Conservation (phyloP, 2,888 invertebrate species). For the Hypercompe scribonia region DNA sequence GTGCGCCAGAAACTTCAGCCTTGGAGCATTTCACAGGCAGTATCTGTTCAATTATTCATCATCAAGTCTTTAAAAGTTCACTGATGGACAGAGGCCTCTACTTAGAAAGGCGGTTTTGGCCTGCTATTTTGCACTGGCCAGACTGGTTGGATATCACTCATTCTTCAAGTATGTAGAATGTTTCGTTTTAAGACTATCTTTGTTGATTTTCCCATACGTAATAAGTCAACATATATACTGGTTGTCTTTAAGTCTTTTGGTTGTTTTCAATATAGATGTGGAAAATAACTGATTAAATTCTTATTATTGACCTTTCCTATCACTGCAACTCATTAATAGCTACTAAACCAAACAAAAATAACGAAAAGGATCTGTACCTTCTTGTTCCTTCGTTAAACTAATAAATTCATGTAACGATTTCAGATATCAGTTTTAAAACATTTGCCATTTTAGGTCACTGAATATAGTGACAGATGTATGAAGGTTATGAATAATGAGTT, state of each 20-base stretch:
- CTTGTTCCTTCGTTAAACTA: not conserved
- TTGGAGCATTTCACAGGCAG: not conserved
- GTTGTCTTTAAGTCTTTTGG: not conserved
- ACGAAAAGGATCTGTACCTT: too few relatives aligned
- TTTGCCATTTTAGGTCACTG: conserved; percentile 28
- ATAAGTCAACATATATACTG: not conserved
- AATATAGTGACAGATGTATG: conserved; percentile 27
- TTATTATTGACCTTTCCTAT: not conserved
- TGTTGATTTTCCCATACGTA: too few relatives aligned
- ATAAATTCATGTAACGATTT: not conserved
- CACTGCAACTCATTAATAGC: not conserved
- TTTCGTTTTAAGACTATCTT: too few relatives aligned
- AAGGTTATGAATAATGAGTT: conserved; percentile 22
- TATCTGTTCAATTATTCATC: too few relatives aligned
- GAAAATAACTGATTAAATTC: not conserved
- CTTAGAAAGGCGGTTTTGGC: too few relatives aligned
- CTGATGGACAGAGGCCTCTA: too few relatives aligned
- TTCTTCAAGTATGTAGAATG: too few relatives aligned
- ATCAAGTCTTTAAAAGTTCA: too few relatives aligned
- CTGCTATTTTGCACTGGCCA: too few relatives aligned
- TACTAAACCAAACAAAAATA: too few relatives aligned
- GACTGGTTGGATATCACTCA: too few relatives aligned
- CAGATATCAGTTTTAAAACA: conserved; percentile 20
- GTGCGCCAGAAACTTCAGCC: too few relatives aligned
- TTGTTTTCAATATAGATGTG: not conserved